Conservation (phyloP, 2,113 vertebrate genomes). For the Ascaphus truei region DNA sequence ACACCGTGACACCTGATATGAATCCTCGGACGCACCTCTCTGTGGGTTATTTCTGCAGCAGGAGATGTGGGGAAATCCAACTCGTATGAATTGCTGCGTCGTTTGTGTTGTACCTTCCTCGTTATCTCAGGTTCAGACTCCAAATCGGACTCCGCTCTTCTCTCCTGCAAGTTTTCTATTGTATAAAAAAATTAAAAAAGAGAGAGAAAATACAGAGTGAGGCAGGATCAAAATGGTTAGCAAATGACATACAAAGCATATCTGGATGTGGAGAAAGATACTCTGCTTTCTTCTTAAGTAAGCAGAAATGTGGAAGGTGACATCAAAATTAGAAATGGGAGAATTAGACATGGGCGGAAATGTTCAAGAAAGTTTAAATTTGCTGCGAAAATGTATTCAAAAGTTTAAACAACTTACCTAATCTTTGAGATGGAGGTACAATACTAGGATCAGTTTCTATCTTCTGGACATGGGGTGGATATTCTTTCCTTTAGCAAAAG, state of each 20-base stretch:
- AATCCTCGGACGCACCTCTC: constrained; percentile 60
- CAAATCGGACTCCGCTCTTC: constrained; percentile 56
- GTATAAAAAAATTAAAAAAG: constrained; percentile 1
- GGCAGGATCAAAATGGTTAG: no score
- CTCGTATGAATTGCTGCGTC: constrained; percentile 52
- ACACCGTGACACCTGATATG: no score
- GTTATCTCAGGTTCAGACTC: constrained; percentile 60
- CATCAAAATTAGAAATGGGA: no score
- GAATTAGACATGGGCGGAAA: no score
- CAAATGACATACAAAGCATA: no score
- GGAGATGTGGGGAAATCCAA: constrained; percentile 44
- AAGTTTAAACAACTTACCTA: constrained; percentile 63
- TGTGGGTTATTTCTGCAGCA: constrained; percentile 62
- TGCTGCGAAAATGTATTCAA: no score
- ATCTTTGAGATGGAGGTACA: constrained; percentile 70
- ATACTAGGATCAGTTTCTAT: constrained; percentile 72
- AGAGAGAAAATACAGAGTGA: constrained; percentile 2
- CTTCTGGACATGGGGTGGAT: constrained; percentile 72
- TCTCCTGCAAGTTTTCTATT: constrained; percentile 59
- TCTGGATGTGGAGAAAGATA: no score
- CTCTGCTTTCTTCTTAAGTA: no score
- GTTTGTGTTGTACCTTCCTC: constrained; percentile 66
- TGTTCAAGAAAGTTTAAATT: no score
- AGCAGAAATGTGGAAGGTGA: no score
- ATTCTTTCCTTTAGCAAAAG: constrained; percentile 70